Evolutionary conservation across 2,113 vertebrate genomes (phyloP).

Genomic region (Spea bombifrons): DNA sequence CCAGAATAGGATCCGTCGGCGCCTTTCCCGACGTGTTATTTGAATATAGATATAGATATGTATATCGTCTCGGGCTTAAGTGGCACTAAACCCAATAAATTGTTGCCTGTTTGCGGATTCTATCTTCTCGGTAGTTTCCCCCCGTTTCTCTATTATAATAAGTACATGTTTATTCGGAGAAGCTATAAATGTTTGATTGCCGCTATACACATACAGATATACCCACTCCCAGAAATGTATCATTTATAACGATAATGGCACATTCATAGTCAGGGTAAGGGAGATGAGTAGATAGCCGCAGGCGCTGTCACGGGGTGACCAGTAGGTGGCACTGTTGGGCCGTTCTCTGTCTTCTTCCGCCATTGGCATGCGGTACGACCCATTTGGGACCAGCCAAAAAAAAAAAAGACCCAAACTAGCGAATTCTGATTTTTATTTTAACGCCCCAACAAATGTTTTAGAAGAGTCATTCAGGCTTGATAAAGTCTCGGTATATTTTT

Average conservation of each 20-base stretch:
- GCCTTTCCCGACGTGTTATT: background rate
- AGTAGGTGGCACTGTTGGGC: conserved; percentile 25
- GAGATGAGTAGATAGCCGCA: background rate
- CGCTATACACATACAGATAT: conserved; percentile 17
- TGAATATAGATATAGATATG: background rate
- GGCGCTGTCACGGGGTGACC: background rate
- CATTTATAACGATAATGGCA: conserved; percentile 13
- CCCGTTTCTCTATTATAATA: background rate
- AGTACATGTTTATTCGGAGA: background rate
- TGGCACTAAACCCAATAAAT: background rate
- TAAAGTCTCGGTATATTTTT: too few species aligned
- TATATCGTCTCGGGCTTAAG: background rate
- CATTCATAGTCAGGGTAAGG: background rate
- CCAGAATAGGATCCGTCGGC: background rate
- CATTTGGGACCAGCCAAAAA: background rate
- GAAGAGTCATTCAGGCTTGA: background rate
- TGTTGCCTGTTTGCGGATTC: background rate
- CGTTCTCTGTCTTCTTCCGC: background rate
- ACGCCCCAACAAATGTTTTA: background rate
- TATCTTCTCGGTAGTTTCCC: background rate
- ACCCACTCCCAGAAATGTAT: conserved; percentile 4
- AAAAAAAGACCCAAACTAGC: background rate
- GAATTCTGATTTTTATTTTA: background rate
- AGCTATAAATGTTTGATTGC: conserved; percentile 7
- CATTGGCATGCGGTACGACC: background rate